Percentiles rank a stretch among this genome's conserved stretches.
phyloP scores from a whole-genome alignment of 2,113 vertebrate species.

The Passer montanus region DNA sequence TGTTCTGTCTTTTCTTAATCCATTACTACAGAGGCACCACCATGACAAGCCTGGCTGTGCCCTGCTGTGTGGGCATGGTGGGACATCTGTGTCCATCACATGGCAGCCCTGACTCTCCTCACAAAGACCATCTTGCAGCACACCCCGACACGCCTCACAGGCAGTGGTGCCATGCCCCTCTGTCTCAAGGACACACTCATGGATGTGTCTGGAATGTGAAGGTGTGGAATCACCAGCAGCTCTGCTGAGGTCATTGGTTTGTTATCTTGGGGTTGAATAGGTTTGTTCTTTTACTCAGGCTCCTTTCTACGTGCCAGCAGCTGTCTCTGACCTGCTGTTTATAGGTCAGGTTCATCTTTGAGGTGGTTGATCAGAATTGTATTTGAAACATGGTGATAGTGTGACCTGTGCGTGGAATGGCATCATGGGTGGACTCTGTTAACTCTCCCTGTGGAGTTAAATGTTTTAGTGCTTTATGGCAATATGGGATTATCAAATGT shows the following conservation, averaged over 20 bases:
- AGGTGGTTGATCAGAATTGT: neutral
- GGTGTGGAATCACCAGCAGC: neutral
- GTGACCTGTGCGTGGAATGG: neutral
- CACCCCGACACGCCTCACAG: rapidly evolving
- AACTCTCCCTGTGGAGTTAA: neutral
- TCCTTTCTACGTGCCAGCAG: neutral
- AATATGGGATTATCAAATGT: neutral
- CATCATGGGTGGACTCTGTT: neutral
- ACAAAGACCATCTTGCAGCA: neutral
- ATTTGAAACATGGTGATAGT: neutral
- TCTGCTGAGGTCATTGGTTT: rapidly evolving
- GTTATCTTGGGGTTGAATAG: neutral
- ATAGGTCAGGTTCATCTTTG: neutral
- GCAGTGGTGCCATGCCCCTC: no score
- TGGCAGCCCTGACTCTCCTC: neutral
- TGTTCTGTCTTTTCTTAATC: neutral
- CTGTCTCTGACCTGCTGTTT: neutral
- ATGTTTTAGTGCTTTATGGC: neutral
- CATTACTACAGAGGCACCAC: rapidly evolving
- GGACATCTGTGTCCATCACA: neutral
- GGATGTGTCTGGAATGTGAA: neutral
- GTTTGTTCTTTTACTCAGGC: neutral
- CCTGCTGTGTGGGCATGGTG: rapidly evolving
- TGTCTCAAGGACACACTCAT: neutral
- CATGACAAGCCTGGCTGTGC: neutral